Base-by-base conservation (phyloP, 2,888 invertebrate genomes). In the Dicranocentrus wangi region DNA sequence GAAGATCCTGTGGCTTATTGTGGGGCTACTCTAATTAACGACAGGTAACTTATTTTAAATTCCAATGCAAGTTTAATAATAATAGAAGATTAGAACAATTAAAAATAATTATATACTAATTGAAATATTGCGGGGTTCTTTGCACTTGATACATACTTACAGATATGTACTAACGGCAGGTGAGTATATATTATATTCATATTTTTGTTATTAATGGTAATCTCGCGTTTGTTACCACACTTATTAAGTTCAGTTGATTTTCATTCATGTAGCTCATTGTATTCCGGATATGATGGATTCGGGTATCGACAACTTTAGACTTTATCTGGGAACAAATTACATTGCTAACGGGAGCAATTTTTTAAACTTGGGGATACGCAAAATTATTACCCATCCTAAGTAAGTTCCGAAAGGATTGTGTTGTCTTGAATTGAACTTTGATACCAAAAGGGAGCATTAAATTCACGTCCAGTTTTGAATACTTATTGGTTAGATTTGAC, bases 321-420 rank as follows among this genome's bases (percentile, higher is more conserved):
- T 86, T n/a, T 80, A 82, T 47, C 60, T 86, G 10, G 86, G 85
- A 21, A 82, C 84, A 10, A 86, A 86, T 28, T 47, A 19, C 27
- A 85, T 85, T 21, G 53, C n/a, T 61, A 70, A 76, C 10, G 68
- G 55, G 3, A 51, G 51, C 17, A 27, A 47, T 5, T 72, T 32
- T 17, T 15, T 70, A 27, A 42, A 63, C 32, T 60, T 80, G 27
- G 72, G 72, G 58, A 80, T 80, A 32, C n/a, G 23, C 5, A 72
- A 65, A 68, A 68, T 80, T 19, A 17, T 80, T 10, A 61, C 23
- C 27, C 72, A 80, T 8, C 60, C 58, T 13, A 43, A 66, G 80
- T 80, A 60, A 27, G 21, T 15, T 13, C 19, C n/a, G 21, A 60
- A 60, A 60, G n/a, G 10, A 10, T 47, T 32, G 5, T 7, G 32